These are phyloP conservation scores for Phasia obesa DNA, from an alignment of 2,888 invertebrate genomes.

Conservation along the genomic window DNA sequence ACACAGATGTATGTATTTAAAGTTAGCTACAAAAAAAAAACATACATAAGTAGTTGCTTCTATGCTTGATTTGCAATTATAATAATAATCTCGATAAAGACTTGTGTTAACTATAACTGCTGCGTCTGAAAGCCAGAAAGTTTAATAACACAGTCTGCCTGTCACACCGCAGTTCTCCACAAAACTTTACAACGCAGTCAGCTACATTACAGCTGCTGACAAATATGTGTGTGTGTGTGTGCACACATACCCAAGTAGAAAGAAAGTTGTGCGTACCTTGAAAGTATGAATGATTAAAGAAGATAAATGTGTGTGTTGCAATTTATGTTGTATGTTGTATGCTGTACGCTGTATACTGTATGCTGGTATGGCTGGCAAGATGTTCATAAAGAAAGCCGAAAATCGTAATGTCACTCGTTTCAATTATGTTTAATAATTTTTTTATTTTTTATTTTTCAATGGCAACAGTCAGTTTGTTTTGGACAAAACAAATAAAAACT, in stretches of 20 bases:
- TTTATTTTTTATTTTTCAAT: slow-evolving; percentile 48
- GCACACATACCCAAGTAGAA: not conserved
- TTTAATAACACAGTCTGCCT: slow-evolving; percentile 11
- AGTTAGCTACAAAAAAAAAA: not conserved
- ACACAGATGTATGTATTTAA: not conserved
- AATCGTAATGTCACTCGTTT: slow-evolving; percentile 63
- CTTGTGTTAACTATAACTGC: slow-evolving; percentile 53
- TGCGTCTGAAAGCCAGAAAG: slow-evolving; percentile 41
- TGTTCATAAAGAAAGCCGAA: slow-evolving; percentile 64
- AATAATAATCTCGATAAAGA: slow-evolving; percentile 53
- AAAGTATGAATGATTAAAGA: slow-evolving; percentile 34
- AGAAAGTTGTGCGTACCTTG: slow-evolving; percentile 64
- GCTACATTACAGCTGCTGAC: slow-evolving; percentile 12
- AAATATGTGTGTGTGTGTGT: not conserved
- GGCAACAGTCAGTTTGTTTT: slow-evolving; percentile 55
- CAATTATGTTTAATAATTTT: slow-evolving; percentile 52
- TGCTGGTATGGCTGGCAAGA: too few relatives aligned
- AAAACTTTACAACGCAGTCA: slow-evolving; percentile 18
- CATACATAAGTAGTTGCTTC: slow-evolving; percentile 15
- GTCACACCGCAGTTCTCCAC: not conserved
- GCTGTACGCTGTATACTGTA: too few relatives aligned
- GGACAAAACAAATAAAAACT: slow-evolving; percentile 47
- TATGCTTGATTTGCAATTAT: slow-evolving; percentile 50
- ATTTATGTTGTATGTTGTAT: slow-evolving; percentile 13
- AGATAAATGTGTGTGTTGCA: slow-evolving; percentile 17